phyloP scores from a whole-genome alignment of 1,140 invertebrate species.

The Drosophila serrata region DNA sequence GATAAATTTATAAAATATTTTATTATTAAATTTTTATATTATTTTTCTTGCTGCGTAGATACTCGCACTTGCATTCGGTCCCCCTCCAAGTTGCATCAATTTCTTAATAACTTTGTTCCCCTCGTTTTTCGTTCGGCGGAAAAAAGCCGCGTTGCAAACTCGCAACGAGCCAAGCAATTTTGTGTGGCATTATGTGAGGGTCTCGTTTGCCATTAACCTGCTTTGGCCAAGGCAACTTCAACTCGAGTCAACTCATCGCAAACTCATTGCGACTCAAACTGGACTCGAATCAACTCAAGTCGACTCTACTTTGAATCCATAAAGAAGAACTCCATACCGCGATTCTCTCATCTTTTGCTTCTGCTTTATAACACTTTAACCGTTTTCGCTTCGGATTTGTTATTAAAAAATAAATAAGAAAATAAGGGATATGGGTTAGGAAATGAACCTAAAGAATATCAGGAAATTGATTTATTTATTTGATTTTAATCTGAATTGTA shows the following conservation, averaged over 20 bases:
- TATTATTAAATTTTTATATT: not conserved
- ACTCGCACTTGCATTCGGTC: conserved; percentile 2
- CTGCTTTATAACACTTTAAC: conserved; percentile 60
- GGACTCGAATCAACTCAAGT: conserved; percentile 24
- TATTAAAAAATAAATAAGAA: conserved; percentile 40
- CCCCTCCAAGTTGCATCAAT: conserved; percentile 66
- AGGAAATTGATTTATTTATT: no score
- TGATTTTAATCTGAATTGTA: not conserved
- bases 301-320: conserved; percentile 58
- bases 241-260: conserved; percentile 2
- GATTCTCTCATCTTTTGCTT: conserved; percentile 14
- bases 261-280: conserved; percentile 17
- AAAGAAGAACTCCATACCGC: not conserved
- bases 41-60: not conserved
- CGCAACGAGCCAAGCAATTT: conserved; percentile 66
- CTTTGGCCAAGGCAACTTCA: conserved; percentile 42
- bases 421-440: not conserved
- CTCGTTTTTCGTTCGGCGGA: conserved; percentile 22
- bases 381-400: conserved; percentile 48
- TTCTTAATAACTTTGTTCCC: conserved; percentile 76
- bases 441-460: conserved; percentile 2
- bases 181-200: conserved; percentile 80
- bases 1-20: not conserved
- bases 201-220: conserved; percentile 77
- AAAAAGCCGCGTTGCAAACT: conserved; percentile 28